Percentiles rank a stretch among this genome's conserved stretches.
Conservation (phyloP, 2,797 vertebrate genomes). For the Yasuhikotakia modesta region DNA sequence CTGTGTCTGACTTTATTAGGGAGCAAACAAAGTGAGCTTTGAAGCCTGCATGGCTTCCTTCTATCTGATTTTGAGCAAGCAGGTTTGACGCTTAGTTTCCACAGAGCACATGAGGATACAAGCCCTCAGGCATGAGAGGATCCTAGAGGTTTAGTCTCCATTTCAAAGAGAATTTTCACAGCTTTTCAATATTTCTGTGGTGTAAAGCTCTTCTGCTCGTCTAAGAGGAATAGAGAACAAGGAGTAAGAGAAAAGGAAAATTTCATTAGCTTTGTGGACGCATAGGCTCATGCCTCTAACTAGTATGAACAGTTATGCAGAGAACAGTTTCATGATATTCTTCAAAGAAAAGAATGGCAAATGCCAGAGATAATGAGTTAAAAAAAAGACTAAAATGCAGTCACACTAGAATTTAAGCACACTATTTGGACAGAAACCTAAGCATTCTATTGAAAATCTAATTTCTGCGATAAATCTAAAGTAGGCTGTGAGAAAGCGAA, state of each 20-base stretch:
- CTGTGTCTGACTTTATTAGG: slow-evolving; percentile 12
- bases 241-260: not conserved
- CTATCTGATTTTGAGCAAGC: slow-evolving; percentile 24
- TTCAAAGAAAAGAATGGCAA: not conserved
- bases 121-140: slow-evolving; percentile 28
- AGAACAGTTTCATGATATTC: not conserved
- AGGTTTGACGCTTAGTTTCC: slow-evolving; percentile 27
- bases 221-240: not conserved
- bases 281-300: not conserved
- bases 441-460: not conserved
- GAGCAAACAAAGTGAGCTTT: slow-evolving; percentile 5
- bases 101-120: slow-evolving; percentile 30
- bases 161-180: slow-evolving; percentile 42
- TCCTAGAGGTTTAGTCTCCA: slow-evolving; percentile 20
- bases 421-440: not conserved
- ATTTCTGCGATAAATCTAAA: not conserved
- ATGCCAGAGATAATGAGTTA: not conserved
- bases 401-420: not conserved
- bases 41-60: slow-evolving; percentile 22
- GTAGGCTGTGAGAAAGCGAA: not conserved
- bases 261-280: not conserved
- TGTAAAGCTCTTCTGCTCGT: slow-evolving; percentile 6
- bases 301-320: not conserved
- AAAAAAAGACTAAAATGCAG: not conserved
- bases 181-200: slow-evolving; percentile 24